These are phyloP conservation scores for Rhyzopertha dominica DNA, from an alignment of 1,140 invertebrate genomes.

Conservation along the genomic window DNA sequence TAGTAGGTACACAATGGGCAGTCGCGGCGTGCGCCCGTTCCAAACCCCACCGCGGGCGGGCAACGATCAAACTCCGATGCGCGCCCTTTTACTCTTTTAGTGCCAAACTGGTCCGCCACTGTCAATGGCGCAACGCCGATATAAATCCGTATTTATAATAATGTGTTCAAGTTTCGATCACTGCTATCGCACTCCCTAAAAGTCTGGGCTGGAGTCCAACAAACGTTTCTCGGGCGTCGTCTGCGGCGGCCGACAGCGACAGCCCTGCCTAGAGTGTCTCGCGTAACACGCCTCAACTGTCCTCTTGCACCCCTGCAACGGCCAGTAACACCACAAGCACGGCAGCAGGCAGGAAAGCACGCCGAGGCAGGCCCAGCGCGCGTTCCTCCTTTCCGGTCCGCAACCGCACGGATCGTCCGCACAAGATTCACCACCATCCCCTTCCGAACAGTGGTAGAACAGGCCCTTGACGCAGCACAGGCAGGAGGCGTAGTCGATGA, in stretches of 20 bases:
- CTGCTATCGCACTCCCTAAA: conserved; percentile 32
- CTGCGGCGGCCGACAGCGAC: conserved; percentile 53
- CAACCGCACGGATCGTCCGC: conserved; percentile 85
- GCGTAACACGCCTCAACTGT: conserved; percentile 77
- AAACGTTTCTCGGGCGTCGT: conserved; percentile 54
- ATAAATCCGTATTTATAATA: background rate
- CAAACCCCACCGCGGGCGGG: background rate
- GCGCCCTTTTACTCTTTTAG: background rate
- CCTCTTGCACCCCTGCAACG: conserved; percentile 72
- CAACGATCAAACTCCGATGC: conserved; percentile 9
- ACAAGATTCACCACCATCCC: conserved; percentile 60
- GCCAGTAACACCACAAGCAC: conserved; percentile 89
- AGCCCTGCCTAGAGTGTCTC: conserved; percentile 59
- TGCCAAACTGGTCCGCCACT: background rate
- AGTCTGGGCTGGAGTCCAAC: conserved; percentile 51
- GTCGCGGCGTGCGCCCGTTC: conserved; percentile 12
- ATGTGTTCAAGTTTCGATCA: background rate
- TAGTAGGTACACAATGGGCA: conserved; percentile 35
- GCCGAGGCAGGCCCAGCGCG: conserved; percentile 80
- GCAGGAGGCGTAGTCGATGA: conserved; percentile 83
- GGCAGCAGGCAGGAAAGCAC: conserved; percentile 75
- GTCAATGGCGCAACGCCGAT: background rate
- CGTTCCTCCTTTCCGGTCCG: conserved; percentile 60
- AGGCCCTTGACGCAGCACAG: conserved; percentile 89
- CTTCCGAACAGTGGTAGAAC: conserved; percentile 86